Percentiles rank a stretch among this genome's conserved stretches.
Evolutionary conservation across 2,888 invertebrate genomes (phyloP).

Genomic region (Elegia similella): DNA sequence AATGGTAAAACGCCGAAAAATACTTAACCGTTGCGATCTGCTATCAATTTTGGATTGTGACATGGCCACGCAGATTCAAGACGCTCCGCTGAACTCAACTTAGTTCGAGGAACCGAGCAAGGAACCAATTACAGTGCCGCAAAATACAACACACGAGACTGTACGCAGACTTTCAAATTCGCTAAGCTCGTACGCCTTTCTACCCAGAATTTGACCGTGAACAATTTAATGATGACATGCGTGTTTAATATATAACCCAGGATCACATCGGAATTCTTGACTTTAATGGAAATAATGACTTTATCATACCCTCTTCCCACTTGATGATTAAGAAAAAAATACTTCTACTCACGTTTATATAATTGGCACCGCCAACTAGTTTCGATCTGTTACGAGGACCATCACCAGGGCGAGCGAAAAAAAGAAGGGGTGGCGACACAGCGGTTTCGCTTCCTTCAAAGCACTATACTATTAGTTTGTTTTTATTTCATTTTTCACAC

Average conservation of each 20-base stretch:
- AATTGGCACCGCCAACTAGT: too few species aligned
- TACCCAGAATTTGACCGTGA: conserved; percentile 55
- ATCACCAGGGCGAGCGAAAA: too few species aligned
- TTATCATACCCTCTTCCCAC: not conserved
- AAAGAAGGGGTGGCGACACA: too few species aligned
- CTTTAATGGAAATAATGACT: conserved; percentile 8
- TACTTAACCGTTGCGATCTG: not conserved
- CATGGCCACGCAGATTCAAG: not conserved
- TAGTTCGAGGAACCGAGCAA: conserved; percentile 35
- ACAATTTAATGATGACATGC: conserved; percentile 55
- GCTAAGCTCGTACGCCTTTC: conserved; percentile 55
- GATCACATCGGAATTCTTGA: not conserved
- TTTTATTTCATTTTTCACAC: too few species aligned
- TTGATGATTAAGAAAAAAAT: not conserved
- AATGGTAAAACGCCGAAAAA: too few species aligned
- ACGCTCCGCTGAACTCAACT: not conserved
- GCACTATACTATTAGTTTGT: too few species aligned
- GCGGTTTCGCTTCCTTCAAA: too few species aligned
- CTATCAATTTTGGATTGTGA: not conserved
- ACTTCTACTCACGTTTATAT: too few species aligned
- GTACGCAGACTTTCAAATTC: conserved; percentile 52
- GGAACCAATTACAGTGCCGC: conserved; percentile 52
- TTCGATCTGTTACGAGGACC: too few species aligned
- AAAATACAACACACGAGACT: conserved; percentile 43
- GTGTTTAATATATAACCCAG: conserved; percentile 31